Base-by-base conservation (phyloP, 2,888 invertebrate species). In the Aplocera efformata region DNA sequence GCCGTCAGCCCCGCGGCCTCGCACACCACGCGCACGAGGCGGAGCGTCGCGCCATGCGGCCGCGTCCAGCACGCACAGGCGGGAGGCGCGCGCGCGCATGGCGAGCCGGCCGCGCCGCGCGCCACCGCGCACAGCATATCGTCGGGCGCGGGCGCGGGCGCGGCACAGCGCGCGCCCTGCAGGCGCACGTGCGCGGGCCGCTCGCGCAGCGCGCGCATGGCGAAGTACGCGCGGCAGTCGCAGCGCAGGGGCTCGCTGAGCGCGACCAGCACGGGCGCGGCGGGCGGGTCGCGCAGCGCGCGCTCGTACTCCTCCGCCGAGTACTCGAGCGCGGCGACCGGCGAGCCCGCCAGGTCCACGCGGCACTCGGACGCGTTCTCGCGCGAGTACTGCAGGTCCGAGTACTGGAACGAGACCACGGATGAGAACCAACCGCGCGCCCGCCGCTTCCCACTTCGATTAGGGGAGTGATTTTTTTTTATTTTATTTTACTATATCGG, bases 121-220 rank as follows among this genome's bases (percentile, higher is more conserved):
- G 35, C 8, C 10, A 17, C 23, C 42, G 41, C n/a, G 39, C 59
- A 63, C 39, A 58, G 47, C 34, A 53, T 21, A 40, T 60, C 60
- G 10, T 22, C 51, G 6, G 25, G 34, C 36, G 58, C 63, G 44
- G 7, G 48, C 6, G 13, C 7, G n/a, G 4, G 11, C 7, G 0
- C 8, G 7, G 20, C 20, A 7, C 30, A 8, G 2, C 29, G 7
- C 7, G 23, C 28, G n/a, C 21, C 23, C 3, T 24, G 21, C 31
- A 38, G 23, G 6, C 11, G 11, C 1, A 7, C 11, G 21, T 41
- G 32, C 6, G 1, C 6, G 10, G 23, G 26, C 9, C 9, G n/a
- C 8, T 3, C 7, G 6, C 20, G 24, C 10, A 13, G 10, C 6
- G 29, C 29, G 6, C 30, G 13, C 33, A 30, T 35, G 22, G 44